A percentile compares a stretch with the other conserved stretches of the same genome.
Evolutionary conservation across 2,797 vertebrate species (phyloP).

Genomic region (Phoxinus dragarum): DNA sequence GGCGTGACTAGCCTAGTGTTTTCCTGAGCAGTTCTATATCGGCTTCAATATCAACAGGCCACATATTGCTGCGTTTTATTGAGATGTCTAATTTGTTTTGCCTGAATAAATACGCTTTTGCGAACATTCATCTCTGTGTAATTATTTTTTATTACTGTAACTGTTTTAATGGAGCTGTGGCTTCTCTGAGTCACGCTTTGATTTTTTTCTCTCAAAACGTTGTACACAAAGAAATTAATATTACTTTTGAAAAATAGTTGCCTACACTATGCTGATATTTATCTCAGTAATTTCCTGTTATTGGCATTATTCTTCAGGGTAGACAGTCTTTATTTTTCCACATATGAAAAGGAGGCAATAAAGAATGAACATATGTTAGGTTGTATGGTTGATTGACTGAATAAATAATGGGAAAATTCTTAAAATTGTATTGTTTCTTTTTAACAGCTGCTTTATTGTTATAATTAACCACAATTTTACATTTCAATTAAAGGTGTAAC

Average conservation of each 20-base stretch:
- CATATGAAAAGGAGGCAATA: neutral
- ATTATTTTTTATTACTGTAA: neutral
- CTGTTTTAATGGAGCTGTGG: neutral
- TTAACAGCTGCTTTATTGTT: neutral
- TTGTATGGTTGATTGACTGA: neutral
- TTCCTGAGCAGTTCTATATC: conserved; percentile 49
- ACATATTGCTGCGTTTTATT: conserved; percentile 54
- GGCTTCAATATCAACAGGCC: conserved; percentile 51
- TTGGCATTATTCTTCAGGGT: neutral
- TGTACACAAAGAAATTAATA: neutral
- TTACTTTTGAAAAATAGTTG: neutral
- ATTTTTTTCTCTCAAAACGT: neutral
- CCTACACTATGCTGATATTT: neutral
- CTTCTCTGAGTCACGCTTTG: neutral
- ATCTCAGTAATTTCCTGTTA: neutral
- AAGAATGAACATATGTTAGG: neutral
- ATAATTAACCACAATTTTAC: neutral
- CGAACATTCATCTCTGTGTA: conserved; percentile 22
- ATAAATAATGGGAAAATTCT: neutral
- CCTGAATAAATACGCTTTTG: conserved; percentile 61
- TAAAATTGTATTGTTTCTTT: neutral
- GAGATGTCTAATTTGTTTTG: conserved; percentile 53
- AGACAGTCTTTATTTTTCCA: neutral
- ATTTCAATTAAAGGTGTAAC: neutral
- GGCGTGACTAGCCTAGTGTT: conserved; percentile 52